These are phyloP conservation scores for Otus scops DNA, from an alignment of 2,797 vertebrate genomes.

Conservation along the genomic window DNA sequence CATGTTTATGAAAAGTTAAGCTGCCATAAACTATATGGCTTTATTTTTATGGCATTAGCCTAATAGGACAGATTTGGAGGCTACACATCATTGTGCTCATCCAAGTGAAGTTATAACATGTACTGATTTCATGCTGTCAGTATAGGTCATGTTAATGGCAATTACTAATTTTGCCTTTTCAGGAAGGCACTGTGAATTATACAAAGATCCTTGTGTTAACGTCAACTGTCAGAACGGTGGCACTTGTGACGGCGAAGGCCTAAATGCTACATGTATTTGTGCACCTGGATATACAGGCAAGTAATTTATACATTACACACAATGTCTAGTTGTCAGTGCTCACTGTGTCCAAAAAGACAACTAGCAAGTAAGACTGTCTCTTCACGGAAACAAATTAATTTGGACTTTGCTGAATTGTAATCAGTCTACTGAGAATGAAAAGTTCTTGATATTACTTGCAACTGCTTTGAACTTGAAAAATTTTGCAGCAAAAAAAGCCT, in stretches of 20 bases:
- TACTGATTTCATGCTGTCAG: neutral
- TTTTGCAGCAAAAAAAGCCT: neutral
- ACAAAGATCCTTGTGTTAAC: slow-evolving; percentile 92
- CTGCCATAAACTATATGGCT: neutral
- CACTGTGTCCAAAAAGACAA: neutral
- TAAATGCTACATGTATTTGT: slow-evolving; percentile 89
- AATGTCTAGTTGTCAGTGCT: neutral
- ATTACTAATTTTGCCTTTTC: slow-evolving; percentile 4
- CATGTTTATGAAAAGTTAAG: neutral
- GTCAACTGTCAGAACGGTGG: slow-evolving; percentile 92
- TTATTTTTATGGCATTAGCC: neutral
- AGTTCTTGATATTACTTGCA: neutral
- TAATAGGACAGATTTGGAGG: neutral
- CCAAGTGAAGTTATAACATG: neutral
- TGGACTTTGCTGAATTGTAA: neutral
- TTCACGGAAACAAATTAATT: slow-evolving; percentile 10
- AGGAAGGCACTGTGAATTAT: slow-evolving; percentile 94
- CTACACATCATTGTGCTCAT: neutral
- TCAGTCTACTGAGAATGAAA: neutral
- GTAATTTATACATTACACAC: neutral
- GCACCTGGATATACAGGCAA: slow-evolving; percentile 88
- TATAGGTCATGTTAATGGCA: neutral
- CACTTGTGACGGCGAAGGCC: slow-evolving; percentile 85
- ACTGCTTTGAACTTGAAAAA: slow-evolving; percentile 29
- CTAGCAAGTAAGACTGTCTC: neutral